Conservation (phyloP, 2,888 invertebrate genomes). For the Diabrotica balteata region DNA sequence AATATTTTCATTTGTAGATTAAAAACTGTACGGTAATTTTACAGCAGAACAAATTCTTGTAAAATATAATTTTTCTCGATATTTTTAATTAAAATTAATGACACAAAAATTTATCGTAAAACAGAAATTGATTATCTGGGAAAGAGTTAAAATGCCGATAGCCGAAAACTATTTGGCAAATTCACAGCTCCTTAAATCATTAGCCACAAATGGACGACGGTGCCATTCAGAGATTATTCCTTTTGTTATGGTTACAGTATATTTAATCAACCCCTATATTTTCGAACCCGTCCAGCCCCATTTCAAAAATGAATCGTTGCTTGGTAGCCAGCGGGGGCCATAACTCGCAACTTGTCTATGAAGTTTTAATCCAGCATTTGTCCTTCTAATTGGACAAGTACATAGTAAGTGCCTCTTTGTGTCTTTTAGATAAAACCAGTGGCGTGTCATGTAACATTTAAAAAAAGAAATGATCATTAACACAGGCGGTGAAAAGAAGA, state of each 20-base stretch:
- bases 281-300: not conserved
- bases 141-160: too few relatives aligned
- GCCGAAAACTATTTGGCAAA: too few relatives aligned
- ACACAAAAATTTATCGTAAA: too few relatives aligned
- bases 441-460: not conserved
- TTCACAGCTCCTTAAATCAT: not conserved
- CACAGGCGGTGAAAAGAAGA: too few relatives aligned
- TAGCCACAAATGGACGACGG: not conserved
- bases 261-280: not conserved
- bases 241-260: not conserved
- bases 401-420: constrained; percentile 26
- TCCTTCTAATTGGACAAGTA: constrained; percentile 30
- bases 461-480: too few relatives aligned
- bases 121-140: too few relatives aligned
- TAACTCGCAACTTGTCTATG: constrained; percentile 20
- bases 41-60: too few relatives aligned
- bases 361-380: constrained; percentile 30
- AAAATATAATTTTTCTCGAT: too few relatives aligned
- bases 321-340: constrained; percentile 12
- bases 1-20: too few relatives aligned
- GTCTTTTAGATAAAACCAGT: constrained; percentile 10
- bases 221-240: not conserved
- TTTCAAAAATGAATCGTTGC: constrained; percentile 3
- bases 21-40: too few relatives aligned
- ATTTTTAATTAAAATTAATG: too few relatives aligned